Evolutionary conservation across 2,113 vertebrate genomes (phyloP).

Genomic region (Nibea coibor): DNA sequence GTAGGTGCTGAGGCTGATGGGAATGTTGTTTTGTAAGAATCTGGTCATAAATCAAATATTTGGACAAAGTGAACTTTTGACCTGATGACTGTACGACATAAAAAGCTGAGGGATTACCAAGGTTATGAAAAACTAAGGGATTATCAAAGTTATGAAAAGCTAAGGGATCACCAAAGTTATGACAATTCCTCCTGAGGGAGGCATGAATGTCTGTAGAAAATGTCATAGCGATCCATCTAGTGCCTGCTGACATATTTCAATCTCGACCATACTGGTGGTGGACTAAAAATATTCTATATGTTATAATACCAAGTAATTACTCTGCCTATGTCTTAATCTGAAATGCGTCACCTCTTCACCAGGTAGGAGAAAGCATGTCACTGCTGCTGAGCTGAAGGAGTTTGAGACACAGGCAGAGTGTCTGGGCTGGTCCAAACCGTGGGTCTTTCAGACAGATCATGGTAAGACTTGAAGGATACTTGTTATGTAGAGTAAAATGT

Average conservation of each 20-base stretch:
- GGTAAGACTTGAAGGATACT: constrained; percentile 31
- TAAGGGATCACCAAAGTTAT: neutral
- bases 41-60: neutral
- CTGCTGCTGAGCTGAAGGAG: constrained; percentile 37
- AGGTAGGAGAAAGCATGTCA: constrained; percentile 40
- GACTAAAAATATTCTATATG: no score
- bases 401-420: constrained; percentile 40
- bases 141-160: neutral
- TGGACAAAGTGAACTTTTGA: neutral
- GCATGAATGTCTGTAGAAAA: neutral
- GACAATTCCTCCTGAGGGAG: neutral
- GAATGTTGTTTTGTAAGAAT: neutral
- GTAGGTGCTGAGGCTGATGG: neutral
- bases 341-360: constrained; percentile 7
- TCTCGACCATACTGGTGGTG: no score
- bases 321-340: neutral
- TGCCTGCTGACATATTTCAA: no score
- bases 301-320: neutral
- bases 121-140: no score
- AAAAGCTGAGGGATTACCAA: no score
- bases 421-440: neutral
- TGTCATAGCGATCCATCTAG: neutral
- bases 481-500: neutral
- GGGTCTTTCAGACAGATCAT: neutral
- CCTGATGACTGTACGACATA: neutral